Percentiles rank a stretch among this genome's conserved stretches.
These are phyloP conservation scores for Leptopilina boulardi DNA, from an alignment of 1,140 invertebrate genomes.

Conservation along the genomic window DNA sequence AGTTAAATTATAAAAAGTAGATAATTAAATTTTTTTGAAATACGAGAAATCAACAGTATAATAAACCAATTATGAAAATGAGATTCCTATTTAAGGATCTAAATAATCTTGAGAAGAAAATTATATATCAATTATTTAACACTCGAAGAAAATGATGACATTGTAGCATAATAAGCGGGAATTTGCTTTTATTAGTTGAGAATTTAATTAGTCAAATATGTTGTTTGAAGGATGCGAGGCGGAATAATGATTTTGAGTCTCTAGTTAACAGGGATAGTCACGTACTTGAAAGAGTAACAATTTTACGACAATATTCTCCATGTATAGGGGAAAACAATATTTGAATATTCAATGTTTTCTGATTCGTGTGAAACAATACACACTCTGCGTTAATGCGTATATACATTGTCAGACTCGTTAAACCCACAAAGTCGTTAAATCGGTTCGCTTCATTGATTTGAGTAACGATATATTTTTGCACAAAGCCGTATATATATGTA, in stretches of 20 bases:
- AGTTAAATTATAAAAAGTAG: too few species aligned
- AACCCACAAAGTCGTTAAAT: conserved; percentile 31
- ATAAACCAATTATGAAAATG: too few species aligned
- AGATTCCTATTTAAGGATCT: too few species aligned
- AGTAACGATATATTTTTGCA: conserved; percentile 26
- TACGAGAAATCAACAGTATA: too few species aligned
- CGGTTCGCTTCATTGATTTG: conserved; percentile 25
- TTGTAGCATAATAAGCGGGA: neutral
- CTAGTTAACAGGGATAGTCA: conserved; percentile 1
- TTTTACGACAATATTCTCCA: conserved; percentile 1
- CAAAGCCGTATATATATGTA: neutral
- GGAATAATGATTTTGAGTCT: conserved; percentile 26
- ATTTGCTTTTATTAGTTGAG: neutral
- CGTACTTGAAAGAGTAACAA: conserved; percentile 14
- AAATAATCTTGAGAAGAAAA: too few species aligned
- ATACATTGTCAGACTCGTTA: conserved; percentile 4
- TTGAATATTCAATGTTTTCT: conserved; percentile 23
- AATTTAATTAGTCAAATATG: neutral
- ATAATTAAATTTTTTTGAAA: too few species aligned
- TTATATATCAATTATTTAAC: too few species aligned
- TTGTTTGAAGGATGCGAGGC: neutral
- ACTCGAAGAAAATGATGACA: too few species aligned
- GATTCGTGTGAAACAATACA: neutral
- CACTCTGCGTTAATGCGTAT: conserved; percentile 20
- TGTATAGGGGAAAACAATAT: neutral